Evolutionary conservation across 2,797 vertebrate species (phyloP).

Genomic region (Alectoris magna): DNA sequence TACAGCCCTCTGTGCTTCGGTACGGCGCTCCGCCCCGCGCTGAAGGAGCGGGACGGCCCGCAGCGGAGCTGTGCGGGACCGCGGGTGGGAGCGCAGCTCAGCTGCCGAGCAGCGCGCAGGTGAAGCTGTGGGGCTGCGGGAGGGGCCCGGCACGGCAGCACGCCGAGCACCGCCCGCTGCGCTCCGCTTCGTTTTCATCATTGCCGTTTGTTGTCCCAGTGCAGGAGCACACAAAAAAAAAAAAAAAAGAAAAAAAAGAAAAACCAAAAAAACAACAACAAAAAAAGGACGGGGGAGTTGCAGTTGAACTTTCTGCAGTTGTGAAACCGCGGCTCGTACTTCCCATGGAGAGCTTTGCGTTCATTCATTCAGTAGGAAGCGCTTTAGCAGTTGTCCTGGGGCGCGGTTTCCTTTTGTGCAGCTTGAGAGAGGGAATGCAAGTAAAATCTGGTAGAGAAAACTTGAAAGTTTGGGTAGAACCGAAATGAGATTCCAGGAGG

Average conservation of each 20-base stretch:
- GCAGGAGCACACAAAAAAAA: neutral
- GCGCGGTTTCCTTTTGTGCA: neutral
- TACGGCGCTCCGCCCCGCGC: too few relatives aligned
- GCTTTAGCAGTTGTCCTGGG: neutral
- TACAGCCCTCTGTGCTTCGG: too few relatives aligned
- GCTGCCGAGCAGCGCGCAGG: too few relatives aligned
- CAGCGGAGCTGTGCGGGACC: too few relatives aligned
- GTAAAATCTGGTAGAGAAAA: neutral
- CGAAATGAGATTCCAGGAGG: neutral
- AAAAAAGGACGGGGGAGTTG: neutral
- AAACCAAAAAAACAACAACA: too few relatives aligned
- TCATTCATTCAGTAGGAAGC: neutral
- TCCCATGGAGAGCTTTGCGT: accelerated
- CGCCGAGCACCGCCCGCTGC: too few relatives aligned
- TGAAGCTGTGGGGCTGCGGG: too few relatives aligned
- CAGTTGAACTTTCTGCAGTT: neutral
- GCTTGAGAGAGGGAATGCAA: neutral
- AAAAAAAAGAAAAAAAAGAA: too few relatives aligned
- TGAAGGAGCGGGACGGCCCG: too few relatives aligned
- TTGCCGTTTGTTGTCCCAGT: neutral
- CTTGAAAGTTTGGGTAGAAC: neutral
- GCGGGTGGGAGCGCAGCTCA: too few relatives aligned
- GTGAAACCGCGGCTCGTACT: neutral
- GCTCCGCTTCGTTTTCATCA: too few relatives aligned
- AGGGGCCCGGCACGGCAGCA: too few relatives aligned